Evolutionary conservation across 2,888 invertebrate species (phyloP).

Genomic region (Caenorhabditis afra): DNA sequence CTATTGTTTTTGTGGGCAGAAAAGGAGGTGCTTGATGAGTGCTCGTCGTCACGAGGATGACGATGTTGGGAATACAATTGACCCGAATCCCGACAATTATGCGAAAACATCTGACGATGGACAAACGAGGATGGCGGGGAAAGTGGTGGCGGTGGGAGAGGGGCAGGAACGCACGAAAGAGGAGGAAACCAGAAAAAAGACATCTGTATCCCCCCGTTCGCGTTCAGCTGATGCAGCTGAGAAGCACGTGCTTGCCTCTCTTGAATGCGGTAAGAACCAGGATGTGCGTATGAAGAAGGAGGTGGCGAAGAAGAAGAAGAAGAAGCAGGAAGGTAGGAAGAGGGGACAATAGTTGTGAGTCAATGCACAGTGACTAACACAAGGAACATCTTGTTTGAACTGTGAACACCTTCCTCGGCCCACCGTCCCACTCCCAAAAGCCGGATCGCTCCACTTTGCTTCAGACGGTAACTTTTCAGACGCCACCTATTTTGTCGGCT

Average conservation of each 20-base stretch:
- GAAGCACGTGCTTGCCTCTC: too few relatives aligned
- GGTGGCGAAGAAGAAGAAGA: background rate
- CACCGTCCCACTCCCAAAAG: too few relatives aligned
- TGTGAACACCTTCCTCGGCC: background rate
- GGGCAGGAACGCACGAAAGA: background rate
- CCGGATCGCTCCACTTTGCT: too few relatives aligned
- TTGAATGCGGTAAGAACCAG: conserved; percentile 9
- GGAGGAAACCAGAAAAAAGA: too few relatives aligned
- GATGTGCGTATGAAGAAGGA: background rate
- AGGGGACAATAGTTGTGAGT: conserved; percentile 23
- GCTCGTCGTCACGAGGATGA: conserved; percentile 48
- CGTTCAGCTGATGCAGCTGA: conserved; percentile 8
- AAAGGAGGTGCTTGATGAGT: conserved; percentile 9
- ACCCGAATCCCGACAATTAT: conserved; percentile 36
- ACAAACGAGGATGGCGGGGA: conserved; percentile 5
- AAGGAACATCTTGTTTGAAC: conserved; percentile 10
- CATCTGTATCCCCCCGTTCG: background rate
- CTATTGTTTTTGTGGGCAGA: conserved; percentile 24
- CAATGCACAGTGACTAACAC: conserved; percentile 28
- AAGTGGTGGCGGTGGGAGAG: conserved; percentile 3
- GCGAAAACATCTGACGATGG: conserved; percentile 32
- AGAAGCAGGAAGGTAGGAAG: conserved; percentile 1
- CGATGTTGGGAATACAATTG: conserved; percentile 47
- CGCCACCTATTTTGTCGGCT: conserved; percentile 27
- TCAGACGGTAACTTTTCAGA: background rate